Base-by-base conservation (phyloP, 2,888 invertebrate species). In the Phorcus lineatus region DNA sequence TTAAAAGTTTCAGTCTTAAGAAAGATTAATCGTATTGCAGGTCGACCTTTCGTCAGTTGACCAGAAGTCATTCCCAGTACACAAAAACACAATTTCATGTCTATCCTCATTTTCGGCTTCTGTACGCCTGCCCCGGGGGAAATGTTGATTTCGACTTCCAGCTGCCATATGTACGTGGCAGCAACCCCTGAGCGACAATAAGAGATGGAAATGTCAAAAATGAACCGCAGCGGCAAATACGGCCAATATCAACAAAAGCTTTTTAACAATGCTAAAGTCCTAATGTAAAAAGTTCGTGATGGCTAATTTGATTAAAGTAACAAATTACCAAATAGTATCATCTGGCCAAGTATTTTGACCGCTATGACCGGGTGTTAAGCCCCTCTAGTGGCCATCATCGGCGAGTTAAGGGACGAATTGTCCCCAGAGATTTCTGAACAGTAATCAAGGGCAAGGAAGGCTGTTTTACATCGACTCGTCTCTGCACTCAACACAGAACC, bases 321-420 rank as follows among this genome's bases (percentile, higher is more conserved):
- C 62, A 62, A 62, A 62, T 62, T 62, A 62, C 62, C 62, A 62
- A 28, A 62, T 62, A 62, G 62, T 28, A 28, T 62, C 62, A 62
- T 62, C 62, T 62, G 62, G 62, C 62, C 62, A 62, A 62, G 62
- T 62, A 62, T 62, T 62, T 62, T 62, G 62, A 62, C 62, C 62
- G 62, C 28, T 17, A 24, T 62, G 62, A 62, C 62, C 62, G 62
- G 62, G 62, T 62, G 62, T 62, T 62, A 62, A 62, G 28, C 28
- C 62, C 62, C 62, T 17, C 28, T 62, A 62, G 62, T 28, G 62
- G 62, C 28, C 28, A 62, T n/a, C 62, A 28, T 62, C n/a, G 28
- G 24, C 62, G 9, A 62, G 62, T 62, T 62, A 28, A 28, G 62
- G 62, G 62, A 62, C 62, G 28, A 62, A 22, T 11, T 28, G 16